Evolutionary conservation across 2,888 invertebrate genomes (phyloP).

Genomic region (Drosophila colorata): DNA sequence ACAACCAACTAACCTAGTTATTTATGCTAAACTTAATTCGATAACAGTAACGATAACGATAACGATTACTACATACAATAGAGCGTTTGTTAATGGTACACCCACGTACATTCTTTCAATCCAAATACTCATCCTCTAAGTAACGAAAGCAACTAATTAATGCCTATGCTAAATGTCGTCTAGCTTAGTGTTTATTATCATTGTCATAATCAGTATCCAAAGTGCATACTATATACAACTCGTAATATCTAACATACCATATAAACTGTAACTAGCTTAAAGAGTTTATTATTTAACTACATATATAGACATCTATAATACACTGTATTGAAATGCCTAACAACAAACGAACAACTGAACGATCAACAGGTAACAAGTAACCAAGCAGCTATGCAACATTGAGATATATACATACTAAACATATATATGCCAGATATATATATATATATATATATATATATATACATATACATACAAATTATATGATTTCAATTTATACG

Average conservation of each 20-base stretch:
- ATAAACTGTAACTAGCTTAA: conserved; percentile 52
- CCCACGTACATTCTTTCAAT: conserved; percentile 27
- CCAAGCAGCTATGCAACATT: conserved; percentile 38
- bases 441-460: conserved; percentile 6
- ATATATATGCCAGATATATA: conserved; percentile 5
- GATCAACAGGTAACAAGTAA: conserved; percentile 54
- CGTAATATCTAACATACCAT: conserved; percentile 48
- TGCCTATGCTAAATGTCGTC: conserved; percentile 80
- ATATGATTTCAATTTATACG: conserved; percentile 42
- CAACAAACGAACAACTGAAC: conserved; percentile 53
- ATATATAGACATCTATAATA: conserved; percentile 37
- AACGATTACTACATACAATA: conserved; percentile 24
- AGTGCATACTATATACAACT: conserved; percentile 49
- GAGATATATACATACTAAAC: conserved; percentile 27
- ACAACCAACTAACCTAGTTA: conserved; percentile 47
- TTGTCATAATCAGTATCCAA: conserved; percentile 41
- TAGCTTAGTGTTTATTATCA: conserved; percentile 59
- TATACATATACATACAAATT: conserved; percentile 1
- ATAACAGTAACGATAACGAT: conserved; percentile 24
- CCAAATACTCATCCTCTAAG: conserved; percentile 59
- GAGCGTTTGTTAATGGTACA: conserved; percentile 65
- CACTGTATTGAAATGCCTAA: conserved; percentile 19
- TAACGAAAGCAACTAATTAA: conserved; percentile 78
- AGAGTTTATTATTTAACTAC: conserved; percentile 64
- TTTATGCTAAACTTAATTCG: conserved; percentile 45